Base-by-base conservation (phyloP, 2,888 invertebrate species). In the Scaptomyza parva region DNA sequence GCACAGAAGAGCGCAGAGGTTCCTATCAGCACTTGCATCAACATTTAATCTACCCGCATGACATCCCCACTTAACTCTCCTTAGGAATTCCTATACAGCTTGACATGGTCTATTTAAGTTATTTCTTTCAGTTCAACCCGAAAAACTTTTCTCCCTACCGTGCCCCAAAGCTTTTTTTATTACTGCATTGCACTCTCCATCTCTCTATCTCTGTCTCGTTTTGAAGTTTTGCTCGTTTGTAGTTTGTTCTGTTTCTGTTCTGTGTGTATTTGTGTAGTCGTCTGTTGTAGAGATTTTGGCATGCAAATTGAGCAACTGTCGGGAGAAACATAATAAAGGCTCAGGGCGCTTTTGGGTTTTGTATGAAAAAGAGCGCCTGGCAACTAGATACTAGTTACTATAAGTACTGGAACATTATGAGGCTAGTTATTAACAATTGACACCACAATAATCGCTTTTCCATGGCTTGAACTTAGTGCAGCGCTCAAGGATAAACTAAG, bases 391-490 rank as follows among this genome's bases (percentile, higher is more conserved):
- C 4, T 14, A 22, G 11, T 4, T 33, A 9, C 44, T 41, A 14
- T 24, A 43, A 18, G 14, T 35, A 22, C 18, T 41, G 24, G 48
- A 11, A 39, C 3, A 33, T 43, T 28, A 28, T 35, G 52, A 43
- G 41, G 53, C 58, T 62, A 71, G 35, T 28, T 24, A 18, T 24
- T 22, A 28, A 18, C 28, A 24, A 26, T 30, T 22, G 40, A 51
- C 45, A 61, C 45, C 39, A 43, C 48, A 70, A 62, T 55, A 17
- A 37, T 0, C 52, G 78, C 78, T 79, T 80, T 33, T 48, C 41
- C 78, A 71, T 78, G 52, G 82, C 82, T 82, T 76, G 57, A 84
- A 78, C 81, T 73, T 80, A 62, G 60, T 52, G 70, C 61, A 41
- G 70, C 76, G 65, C 65, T 39, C 40, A 8, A 12, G 55, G 20